phyloP scores from a whole-genome alignment of 2,797 vertebrate genomes.

The Anniella stebbinsi region DNA sequence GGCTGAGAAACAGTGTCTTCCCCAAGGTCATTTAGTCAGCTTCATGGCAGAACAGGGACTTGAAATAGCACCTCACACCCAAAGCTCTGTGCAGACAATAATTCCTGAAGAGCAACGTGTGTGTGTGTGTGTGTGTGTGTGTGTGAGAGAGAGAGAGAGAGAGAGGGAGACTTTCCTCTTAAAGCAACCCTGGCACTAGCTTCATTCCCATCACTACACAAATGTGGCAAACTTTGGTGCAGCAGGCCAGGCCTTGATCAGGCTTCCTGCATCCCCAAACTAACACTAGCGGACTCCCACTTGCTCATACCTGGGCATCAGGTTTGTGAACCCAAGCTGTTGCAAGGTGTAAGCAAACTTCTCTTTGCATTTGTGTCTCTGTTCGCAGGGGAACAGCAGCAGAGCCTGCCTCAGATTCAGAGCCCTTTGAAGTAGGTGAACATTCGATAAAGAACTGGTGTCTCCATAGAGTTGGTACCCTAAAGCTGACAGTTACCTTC shows the following conservation, averaged over 20 bases:
- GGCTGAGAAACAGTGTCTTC: background rate
- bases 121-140: background rate
- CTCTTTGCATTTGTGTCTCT: background rate
- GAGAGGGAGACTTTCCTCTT: background rate
- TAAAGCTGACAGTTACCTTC: constrained; percentile 20
- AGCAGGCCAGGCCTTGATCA: background rate
- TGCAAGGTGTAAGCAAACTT: background rate
- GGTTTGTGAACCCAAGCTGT: background rate
- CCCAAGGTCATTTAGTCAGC: background rate
- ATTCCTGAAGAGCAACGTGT: background rate
- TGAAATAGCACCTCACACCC: background rate
- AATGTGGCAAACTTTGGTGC: background rate
- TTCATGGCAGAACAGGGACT: background rate
- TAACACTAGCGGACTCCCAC: background rate
- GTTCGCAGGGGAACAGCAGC: background rate
- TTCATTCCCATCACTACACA: background rate
- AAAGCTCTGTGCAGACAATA: background rate
- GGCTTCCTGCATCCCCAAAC: background rate
- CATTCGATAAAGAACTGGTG: background rate
- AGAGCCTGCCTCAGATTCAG: background rate
- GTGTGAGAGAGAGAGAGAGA: background rate
- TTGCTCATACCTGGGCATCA: background rate
- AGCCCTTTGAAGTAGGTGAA: constrained; percentile 13
- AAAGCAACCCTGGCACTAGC: background rate
- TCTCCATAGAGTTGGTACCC: background rate